Percentiles rank a stretch among this genome's conserved stretches.
These are phyloP conservation scores for Aspidiotus rigidus DNA, from an alignment of 2,888 invertebrate genomes.

Conservation along the genomic window DNA sequence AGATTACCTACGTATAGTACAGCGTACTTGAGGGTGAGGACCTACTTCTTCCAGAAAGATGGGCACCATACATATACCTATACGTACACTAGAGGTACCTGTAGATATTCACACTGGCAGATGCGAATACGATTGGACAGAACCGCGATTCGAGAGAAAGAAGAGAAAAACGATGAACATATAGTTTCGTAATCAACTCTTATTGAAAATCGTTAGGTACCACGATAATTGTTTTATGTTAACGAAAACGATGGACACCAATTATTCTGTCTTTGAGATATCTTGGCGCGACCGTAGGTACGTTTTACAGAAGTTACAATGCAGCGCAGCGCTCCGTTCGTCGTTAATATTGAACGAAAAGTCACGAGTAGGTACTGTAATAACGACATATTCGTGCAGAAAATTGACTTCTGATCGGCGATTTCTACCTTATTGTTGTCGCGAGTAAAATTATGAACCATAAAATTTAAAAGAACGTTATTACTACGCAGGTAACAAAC, in stretches of 20 bases:
- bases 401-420: slow-evolving; percentile 31
- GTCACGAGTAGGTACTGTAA: slow-evolving; percentile 22
- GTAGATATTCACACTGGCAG: not conserved
- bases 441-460: slow-evolving; percentile 10
- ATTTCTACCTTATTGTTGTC: slow-evolving; percentile 24
- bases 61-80: too few species aligned
- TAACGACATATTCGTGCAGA: slow-evolving; percentile 31
- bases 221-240: slow-evolving; percentile 9
- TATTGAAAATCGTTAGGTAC: slow-evolving; percentile 8
- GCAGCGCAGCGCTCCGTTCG: not conserved
- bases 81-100: too few species aligned
- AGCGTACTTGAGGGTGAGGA: too few species aligned
- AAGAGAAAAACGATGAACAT: not conserved
- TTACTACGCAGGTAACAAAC: too few species aligned
- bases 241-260: slow-evolving; percentile 17
- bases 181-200: not conserved
- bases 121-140: not conserved
- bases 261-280: slow-evolving; percentile 21
- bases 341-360: slow-evolving; percentile 21
- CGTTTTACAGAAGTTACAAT: not conserved
- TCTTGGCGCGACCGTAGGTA: slow-evolving; percentile 20
- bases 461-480: slow-evolving; percentile 12
- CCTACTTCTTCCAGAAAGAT: too few species aligned
- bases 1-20: too few species aligned
- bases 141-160: not conserved